Conservation (phyloP, 2,888 invertebrate genomes). For the Caenorhabditis drosophilae region DNA sequence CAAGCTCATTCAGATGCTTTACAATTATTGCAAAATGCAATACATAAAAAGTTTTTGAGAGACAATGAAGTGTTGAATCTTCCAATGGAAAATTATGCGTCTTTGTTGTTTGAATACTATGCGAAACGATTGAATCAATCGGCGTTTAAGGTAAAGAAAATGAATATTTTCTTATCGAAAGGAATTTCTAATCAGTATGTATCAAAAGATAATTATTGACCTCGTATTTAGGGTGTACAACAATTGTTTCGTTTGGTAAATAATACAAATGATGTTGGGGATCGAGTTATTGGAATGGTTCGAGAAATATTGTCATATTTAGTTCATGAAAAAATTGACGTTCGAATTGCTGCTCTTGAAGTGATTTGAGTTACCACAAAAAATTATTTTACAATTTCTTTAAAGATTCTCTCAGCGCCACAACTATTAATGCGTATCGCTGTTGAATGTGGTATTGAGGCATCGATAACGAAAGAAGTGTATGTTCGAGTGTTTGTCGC, state of each 20-base stretch:
- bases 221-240: too few species aligned
- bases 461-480: constrained; percentile 24
- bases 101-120: constrained; percentile 42
- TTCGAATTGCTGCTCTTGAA: constrained; percentile 37
- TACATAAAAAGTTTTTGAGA: constrained; percentile 42
- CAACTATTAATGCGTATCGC: constrained; percentile 46
- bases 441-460: constrained; percentile 34
- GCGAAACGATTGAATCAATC: constrained; percentile 6
- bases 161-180: too few species aligned
- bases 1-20: constrained; percentile 26
- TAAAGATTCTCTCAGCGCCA: constrained; percentile 43
- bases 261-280: constrained; percentile 46
- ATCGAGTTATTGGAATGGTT: constrained; percentile 42
- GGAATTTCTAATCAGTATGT: too few species aligned
- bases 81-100: constrained; percentile 48
- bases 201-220: too few species aligned
- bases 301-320: constrained; percentile 37
- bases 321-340: constrained; percentile 34
- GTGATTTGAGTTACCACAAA: too few species aligned
- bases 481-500: constrained; percentile 42
- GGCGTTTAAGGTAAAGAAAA: constrained; percentile 17
- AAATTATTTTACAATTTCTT: too few species aligned
- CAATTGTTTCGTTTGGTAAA: constrained; percentile 42
- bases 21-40: constrained; percentile 37
- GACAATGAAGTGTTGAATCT: constrained; percentile 47